Evolutionary conservation across 2,113 vertebrate genomes (phyloP), one percentile per base, ranked within the genome.

Genomic region (Aspidoscelis tigris): DNA sequence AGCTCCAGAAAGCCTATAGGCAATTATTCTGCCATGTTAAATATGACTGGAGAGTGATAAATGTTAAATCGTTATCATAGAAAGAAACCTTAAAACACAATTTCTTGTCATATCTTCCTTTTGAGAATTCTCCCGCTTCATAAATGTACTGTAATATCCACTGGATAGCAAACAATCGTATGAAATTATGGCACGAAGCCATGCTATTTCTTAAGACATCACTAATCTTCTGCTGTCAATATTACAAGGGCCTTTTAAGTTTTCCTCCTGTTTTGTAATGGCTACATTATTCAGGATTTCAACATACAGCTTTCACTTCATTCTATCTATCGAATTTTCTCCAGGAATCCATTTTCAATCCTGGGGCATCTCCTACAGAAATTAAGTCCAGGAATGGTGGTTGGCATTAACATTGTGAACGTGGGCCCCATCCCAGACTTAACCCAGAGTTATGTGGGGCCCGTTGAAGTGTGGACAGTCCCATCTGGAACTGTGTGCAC

Each of bases 21-120:
- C 82, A 81, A 55, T 83, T 77, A 90, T 76, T 89, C 43, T 78
- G 78, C 86, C 82, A 69, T 82, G 75, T 43, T 89, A 84, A 88
- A 88, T 81, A 88, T 84, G 77, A 74, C 33, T 68, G 71, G 91
- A 79, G 89, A 92, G 80, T 76, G 2, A 79, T 73, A 24, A 21
- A 79, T 82, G 76, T 41, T 82, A 74, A 69, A 87, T 39, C 74
- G 81, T 84, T 79, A 72, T 64, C 82, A 80, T 73, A 81, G 89
- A 93, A 93, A 88, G 76, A 22, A 8, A 22, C 78, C 50, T 65
- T 78, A 47, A n/a, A 39, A 70, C 58, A 84, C 84, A 70, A 65
- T 65, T 39, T 21, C 50, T 78, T 74, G 83, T 78, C 71, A 90
- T 72, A 84, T 86, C 79, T 89, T 53, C 80, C 84, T 53, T 50